A percentile compares a stretch with the other conserved stretches of the same genome.
phyloP scores from a whole-genome alignment of 2,888 invertebrate genomes.

The Druceiella hillmani region DNA sequence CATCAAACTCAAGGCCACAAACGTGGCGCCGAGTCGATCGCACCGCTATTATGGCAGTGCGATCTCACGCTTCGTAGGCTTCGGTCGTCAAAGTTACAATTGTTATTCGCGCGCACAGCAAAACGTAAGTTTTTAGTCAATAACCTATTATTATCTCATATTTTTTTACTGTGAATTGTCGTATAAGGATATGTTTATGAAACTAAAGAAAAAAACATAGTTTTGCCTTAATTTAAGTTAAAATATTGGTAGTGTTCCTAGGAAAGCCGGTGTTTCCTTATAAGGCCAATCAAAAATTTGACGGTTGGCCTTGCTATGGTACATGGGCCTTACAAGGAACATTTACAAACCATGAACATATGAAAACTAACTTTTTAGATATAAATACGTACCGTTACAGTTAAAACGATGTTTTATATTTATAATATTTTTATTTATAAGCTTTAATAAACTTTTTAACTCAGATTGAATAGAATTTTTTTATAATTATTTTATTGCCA shows the following conservation, averaged over 20 bases:
- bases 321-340: constrained; percentile 14
- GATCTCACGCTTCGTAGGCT: constrained; percentile 16
- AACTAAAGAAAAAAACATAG: constrained; percentile 17
- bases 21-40: constrained; percentile 14
- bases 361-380: constrained; percentile 8
- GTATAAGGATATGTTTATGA: constrained; percentile 18
- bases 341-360: constrained; percentile 9
- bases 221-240: constrained; percentile 18
- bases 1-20: constrained; percentile 16
- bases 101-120: constrained; percentile 12
- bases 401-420: constrained; percentile 9
- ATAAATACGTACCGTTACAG: no score
- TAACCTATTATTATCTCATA: constrained; percentile 15
- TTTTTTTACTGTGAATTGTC: constrained; percentile 22
- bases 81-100: no score
- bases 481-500: constrained; percentile 10
- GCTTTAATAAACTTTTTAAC: constrained; percentile 11
- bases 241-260: constrained; percentile 23
- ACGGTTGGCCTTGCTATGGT: constrained; percentile 21
- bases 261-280: constrained; percentile 24
- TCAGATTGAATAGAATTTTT: constrained; percentile 10
- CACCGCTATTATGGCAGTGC: constrained; percentile 15
- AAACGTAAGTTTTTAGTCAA: constrained; percentile 14
- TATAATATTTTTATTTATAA: constrained; percentile 10
- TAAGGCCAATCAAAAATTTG: constrained; percentile 23